Evolutionary conservation across 2,797 vertebrate species (phyloP), one percentile per base, ranked within the genome.

Genomic region (Sebastes diploproa): DNA sequence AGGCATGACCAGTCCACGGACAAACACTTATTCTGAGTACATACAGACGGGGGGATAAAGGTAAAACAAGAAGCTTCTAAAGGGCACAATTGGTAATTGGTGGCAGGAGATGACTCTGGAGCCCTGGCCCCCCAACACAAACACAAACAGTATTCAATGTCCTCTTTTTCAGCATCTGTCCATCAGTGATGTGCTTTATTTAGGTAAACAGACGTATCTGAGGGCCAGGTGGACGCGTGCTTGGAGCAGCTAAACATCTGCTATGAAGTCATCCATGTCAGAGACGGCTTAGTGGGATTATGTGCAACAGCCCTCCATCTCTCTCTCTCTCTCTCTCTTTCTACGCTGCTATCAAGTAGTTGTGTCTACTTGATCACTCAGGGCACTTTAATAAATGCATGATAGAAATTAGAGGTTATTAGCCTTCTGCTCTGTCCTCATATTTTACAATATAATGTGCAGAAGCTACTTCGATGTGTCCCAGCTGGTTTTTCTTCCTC

Each of bases 191-290:
- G 84, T 81, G 81, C 42, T 79, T 88, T 63, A 65, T 83, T 89
- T 75, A 61, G 61, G 74, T 81, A 80, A 89, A 86, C 84, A 78
- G 77, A 82, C 23, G n/a, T 63, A 83, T 80, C 4, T n/a, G 54
- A n/a, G 74, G 73, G 27, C 83, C 86, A 87, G 85, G 88, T 92
- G 86, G 74, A 88, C 5, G 22, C 52, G 42, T 42, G 54, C 32
- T 72, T 9, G 18, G 34, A 82, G 75, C 67, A 38, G n/a, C 32
- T 38, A 14, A 87, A 91, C 89, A 91, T 89, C 87, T 89, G 93
- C 77, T 71, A 76, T 92, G 91, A 93, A 87, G 89, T 93, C 89
- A 93, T 89, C 73, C 65, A 78, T 78, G 77, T 63, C 76, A 56
- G 68, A 80, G 68, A 59, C 72, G 69, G 70, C 59, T 86, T 77